Base-by-base conservation (phyloP, 2,888 invertebrate genomes). In the Coleophora flavipennella region DNA sequence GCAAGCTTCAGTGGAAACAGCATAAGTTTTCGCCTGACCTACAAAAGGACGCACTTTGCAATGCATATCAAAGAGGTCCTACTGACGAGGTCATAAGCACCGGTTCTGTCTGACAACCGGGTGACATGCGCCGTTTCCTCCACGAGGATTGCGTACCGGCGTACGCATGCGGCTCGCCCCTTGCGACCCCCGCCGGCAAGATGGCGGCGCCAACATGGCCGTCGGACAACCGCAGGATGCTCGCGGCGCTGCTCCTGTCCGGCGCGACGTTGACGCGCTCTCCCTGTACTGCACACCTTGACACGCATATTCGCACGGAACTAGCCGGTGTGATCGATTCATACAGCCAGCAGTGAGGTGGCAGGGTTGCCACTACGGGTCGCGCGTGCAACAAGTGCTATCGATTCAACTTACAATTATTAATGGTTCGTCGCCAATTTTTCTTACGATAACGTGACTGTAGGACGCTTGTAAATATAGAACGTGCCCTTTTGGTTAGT, bases 121-220 rank as follows among this genome's bases (percentile, higher is more conserved):
- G 56, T 44, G 67, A 74, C 67, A 79, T 83, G 65, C 67, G 75
- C 62, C 77, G 63, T 76, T 78, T 67, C 60, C 59, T 59, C 51
- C 59, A 58, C 59, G 58, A 59, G 62, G 62, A 67, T 67, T 74
- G 77, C 74, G 77, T 78, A 67, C 67, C 77, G 78, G 66, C 77
- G 78, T 74, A 81, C 81, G 80, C 85, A 80, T 84, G 84, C 84
- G 80, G 79, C 72, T 70, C 71, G 68, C 71, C 73, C 70, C 64
- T 62, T 68, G 67, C 72, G 70, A 73, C 70, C 77, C 76, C 74
- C 65, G 67, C 74, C 65, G 67, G 76, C 76, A 86, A 85, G 77
- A 86, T 86, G 86, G 85, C 86, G 79, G 76, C 68, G 69, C 67
- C 77, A 81, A 84, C 76, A 85, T 85, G 85, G 85, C 85, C 75